phyloP scores from a whole-genome alignment of 2,888 invertebrate species.

The Aspidiotus rigidus region DNA sequence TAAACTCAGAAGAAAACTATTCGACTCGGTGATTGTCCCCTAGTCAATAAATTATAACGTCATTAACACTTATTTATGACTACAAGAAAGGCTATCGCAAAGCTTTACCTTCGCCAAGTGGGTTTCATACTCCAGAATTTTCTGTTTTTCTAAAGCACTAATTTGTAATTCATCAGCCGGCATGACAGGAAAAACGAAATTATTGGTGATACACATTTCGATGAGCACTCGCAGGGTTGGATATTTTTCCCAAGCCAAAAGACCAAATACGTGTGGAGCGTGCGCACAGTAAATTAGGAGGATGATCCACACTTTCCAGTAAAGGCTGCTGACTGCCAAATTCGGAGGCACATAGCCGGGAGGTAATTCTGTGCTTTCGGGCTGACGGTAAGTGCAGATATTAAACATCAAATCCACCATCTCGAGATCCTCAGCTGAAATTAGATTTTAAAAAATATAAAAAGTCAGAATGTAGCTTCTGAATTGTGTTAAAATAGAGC shows the following conservation, averaged over 20 bases:
- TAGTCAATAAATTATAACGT: slow-evolving; percentile 12
- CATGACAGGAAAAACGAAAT: slow-evolving; percentile 58
- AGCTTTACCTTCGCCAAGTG: slow-evolving; percentile 66
- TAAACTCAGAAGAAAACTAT: slow-evolving; percentile 69
- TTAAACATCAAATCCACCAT: slow-evolving; percentile 83
- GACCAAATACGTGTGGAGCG: slow-evolving; percentile 80
- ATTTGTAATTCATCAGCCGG: slow-evolving; percentile 58
- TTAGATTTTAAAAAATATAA: not conserved
- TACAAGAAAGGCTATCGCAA: no score
- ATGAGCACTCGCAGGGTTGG: slow-evolving; percentile 82
- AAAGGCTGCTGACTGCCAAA: slow-evolving; percentile 79
- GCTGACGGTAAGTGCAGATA: slow-evolving; percentile 81
- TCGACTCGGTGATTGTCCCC: slow-evolving; percentile 77
- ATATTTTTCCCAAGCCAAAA: slow-evolving; percentile 78
- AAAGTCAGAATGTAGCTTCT: not conserved
- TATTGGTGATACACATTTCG: slow-evolving; percentile 93
- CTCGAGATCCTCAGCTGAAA: slow-evolving; percentile 63
- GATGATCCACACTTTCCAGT: slow-evolving; percentile 91
- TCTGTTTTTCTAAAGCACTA: slow-evolving; percentile 61
- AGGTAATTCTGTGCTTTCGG: slow-evolving; percentile 83
- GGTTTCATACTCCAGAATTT: slow-evolving; percentile 78
- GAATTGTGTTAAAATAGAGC: not conserved
- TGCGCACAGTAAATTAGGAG: slow-evolving; percentile 82
- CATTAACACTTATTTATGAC: not conserved
- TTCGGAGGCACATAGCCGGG: slow-evolving; percentile 69